Evolutionary conservation across 2,797 vertebrate species (phyloP), one percentile per base, ranked within the genome.

Genomic region (Basileuterus tristriatus): DNA sequence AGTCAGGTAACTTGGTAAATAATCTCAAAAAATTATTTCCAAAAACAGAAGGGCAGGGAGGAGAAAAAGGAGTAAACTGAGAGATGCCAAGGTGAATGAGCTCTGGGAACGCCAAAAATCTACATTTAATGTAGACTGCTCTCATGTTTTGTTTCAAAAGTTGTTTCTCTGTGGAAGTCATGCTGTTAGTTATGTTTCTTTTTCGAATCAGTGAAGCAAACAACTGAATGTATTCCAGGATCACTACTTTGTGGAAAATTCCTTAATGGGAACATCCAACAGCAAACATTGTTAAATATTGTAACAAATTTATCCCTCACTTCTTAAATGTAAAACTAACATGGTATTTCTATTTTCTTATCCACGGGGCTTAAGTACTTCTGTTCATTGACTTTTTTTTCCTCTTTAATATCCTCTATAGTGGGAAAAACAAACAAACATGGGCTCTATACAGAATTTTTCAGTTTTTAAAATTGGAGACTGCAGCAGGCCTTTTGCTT

Each of bases 41-140:
- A 5, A 81, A 93, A n/a, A 7, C 14, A 83, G 49, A 49, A 83
- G 39, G 30, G 27, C 53, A 50, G 17, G 14, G 62, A 64, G 43
- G 56, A 67, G 8, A 53, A 59, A 92, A 76, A 67, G 21, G 23
- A 84, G 10, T 15, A 60, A 64, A 77, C 21, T 34, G 36, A 50
- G 12, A 53, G 41, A 78, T 56, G 46, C 15, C 63, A 65, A 69
- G 30, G 62, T 47, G 60, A 91, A 78, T 87, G 49, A 77, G 53
- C 53, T 68, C 12, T 17, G 59, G 34, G 56, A 94, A 94, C 43
- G n/a, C 21, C 47, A 95, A 74, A 89, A 85, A 83, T 41, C 71
- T 83, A 7, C 55, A 65, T 59, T 59, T 27, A 14, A 13, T 47
- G 36, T 11, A 59, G 63, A 34, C 17, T 49, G 43, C 41, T 32